Evolutionary conservation across 1,140 invertebrate genomes (phyloP), one percentile per base, ranked within the genome.

Genomic region (Nylanderia fulva): DNA sequence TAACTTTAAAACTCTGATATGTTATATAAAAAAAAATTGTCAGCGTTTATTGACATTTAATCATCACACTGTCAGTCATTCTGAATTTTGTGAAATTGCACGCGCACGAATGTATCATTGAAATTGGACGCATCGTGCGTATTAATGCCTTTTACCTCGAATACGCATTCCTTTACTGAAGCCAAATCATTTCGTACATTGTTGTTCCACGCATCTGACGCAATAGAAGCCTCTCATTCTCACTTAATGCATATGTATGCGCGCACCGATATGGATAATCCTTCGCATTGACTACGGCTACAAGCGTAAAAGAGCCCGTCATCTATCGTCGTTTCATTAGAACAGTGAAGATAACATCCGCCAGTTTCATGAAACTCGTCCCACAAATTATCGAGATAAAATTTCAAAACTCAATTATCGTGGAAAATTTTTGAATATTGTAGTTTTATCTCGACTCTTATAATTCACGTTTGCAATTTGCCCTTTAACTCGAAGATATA

Each of bases 231-330:
- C 11, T 36, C 15, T 82, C 77, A 82, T 82, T 13, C 39, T 39
- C 52, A 18, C 24, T 58, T 82, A 66, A 82, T 82, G 72, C 66
- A 82, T 82, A 82, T 82, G 77, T 72, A 82, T 82, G 66, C 66
- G 77, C 77, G 66, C 66, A 82, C 72, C 66, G 45, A 68, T 82
- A 82, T 82, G 52, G 58, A 82, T 72, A 82, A 82, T 82, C 66
- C 66, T 82, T 71, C 77, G n/a, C 66, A 42, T 29, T 72, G 76
- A 24, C 76, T 68, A 69, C 29, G 60, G 48, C 54, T 33, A 72
- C 21, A 27, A 72, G 54, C 52, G 33, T 72, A 82, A 66, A 82
- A 9, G 18, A 82, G 77, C 77, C 77, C 77, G 60, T 82, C 77
- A 82, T 72, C 60, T 52, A 82, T 82, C 77, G 52, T 82, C 66